Percentiles rank a stretch among this genome's conserved stretches.
phyloP scores from a whole-genome alignment of 1,140 invertebrate species.

The Heliconius himera region DNA sequence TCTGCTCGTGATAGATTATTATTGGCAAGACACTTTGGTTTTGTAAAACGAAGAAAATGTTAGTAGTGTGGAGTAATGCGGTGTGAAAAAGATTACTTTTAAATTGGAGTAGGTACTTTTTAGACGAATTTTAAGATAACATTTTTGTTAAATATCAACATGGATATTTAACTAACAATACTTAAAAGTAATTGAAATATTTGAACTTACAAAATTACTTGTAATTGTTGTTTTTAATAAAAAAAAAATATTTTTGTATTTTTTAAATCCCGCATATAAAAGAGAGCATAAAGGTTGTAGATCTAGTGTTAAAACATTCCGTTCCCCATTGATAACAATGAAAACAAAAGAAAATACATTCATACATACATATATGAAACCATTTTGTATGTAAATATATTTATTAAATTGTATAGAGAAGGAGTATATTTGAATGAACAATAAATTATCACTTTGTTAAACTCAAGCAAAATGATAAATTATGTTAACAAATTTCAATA shows the following conservation, averaged over 20 bases:
- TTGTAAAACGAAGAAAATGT: conserved; percentile 2
- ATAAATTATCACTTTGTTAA: conserved; percentile 23
- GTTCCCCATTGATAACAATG: too few species aligned
- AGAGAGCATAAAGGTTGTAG: too few species aligned
- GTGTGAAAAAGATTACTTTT: not conserved
- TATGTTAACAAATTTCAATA: conserved; percentile 22
- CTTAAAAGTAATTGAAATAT: not conserved
- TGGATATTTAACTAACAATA: not conserved
- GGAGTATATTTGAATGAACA: not conserved
- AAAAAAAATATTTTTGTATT: too few species aligned
- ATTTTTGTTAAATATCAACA: conserved; percentile 35
- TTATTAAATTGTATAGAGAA: not conserved
- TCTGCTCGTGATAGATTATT: conserved; percentile 25
- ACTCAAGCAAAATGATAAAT: conserved; percentile 37
- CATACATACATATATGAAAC: not conserved
- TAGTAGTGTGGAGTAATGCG: not conserved
- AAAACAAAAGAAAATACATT: not conserved
- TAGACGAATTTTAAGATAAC: not conserved
- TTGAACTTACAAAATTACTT: not conserved
- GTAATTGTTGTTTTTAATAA: too few species aligned
- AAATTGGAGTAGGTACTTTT: not conserved
- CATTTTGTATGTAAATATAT: not conserved
- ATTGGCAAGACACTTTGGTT: conserved; percentile 18
- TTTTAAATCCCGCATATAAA: too few species aligned
- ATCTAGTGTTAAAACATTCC: too few species aligned